Conservation (phyloP, 2,797 vertebrate species). For the Synaphobranchus kaupii region DNA sequence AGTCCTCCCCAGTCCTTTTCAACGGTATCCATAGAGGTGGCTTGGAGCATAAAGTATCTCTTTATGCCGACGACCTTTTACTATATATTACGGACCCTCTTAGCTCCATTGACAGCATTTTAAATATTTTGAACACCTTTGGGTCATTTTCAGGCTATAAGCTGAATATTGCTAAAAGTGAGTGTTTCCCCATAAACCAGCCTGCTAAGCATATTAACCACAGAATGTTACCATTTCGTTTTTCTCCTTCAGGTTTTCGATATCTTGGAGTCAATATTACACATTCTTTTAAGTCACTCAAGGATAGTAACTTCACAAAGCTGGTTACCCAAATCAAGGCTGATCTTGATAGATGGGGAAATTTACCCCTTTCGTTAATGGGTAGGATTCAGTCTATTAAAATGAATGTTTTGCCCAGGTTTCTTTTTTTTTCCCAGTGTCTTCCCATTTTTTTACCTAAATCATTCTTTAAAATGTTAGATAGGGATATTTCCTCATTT, state of each 20-base stretch:
- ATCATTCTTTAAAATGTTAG: too few relatives aligned
- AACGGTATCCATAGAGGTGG: slow-evolving; percentile 9
- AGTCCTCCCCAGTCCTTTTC: slow-evolving; percentile 14
- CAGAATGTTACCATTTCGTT: too few relatives aligned
- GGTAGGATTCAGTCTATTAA: too few relatives aligned
- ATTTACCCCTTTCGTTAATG: too few relatives aligned
- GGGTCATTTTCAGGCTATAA: slow-evolving; percentile 11
- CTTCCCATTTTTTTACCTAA: too few relatives aligned
- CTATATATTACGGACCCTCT: background rate
- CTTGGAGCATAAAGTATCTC: slow-evolving; percentile 2
- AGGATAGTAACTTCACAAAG: too few relatives aligned
- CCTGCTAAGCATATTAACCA: background rate
- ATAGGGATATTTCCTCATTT: too few relatives aligned
- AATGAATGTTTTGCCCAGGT: background rate
- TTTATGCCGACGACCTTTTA: slow-evolving; percentile 22
- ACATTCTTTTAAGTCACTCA: too few relatives aligned
- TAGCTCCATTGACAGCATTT: background rate
- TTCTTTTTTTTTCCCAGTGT: background rate
- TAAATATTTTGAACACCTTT: slow-evolving; percentile 19
- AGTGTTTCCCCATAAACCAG: slow-evolving; percentile 21
- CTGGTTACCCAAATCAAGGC: too few relatives aligned
- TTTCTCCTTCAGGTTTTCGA: too few relatives aligned
- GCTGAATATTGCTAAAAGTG: slow-evolving; percentile 15
- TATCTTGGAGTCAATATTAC: too few relatives aligned
- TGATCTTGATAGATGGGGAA: too few relatives aligned